Conservation (phyloP, 2,797 vertebrate species). For the Neostethus bicornis region DNA sequence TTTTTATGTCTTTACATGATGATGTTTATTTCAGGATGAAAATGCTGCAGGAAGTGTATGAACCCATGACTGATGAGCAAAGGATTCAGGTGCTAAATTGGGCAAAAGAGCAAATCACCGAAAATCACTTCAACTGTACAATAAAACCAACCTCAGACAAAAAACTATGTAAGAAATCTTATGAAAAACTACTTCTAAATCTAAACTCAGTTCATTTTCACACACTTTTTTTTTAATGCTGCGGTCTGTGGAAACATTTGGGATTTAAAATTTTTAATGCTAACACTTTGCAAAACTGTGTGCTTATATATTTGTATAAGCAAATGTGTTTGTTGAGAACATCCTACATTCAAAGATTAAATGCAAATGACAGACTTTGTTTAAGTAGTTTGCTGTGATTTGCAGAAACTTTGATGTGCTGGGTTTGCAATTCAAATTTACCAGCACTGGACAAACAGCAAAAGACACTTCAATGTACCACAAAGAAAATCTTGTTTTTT, state of each 20-base stretch:
- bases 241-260: neutral
- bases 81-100: conserved; percentile 56
- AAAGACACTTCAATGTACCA: neutral
- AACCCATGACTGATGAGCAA: conserved; percentile 44
- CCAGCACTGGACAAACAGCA: neutral
- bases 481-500: neutral
- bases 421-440: neutral
- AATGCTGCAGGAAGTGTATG: conserved; percentile 52
- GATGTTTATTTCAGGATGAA: conserved; percentile 63
- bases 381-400: neutral
- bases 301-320: neutral
- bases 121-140: conserved; percentile 64
- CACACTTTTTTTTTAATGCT: neutral
- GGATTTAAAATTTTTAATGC: neutral
- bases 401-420: neutral
- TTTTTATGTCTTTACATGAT: neutral
- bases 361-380: neutral
- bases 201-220: neutral
- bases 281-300: neutral
- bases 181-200: neutral
- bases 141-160: neutral
- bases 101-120: conserved; percentile 62
- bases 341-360: neutral
- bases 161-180: conserved; percentile 22
- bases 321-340: neutral